Percentiles rank a stretch among this genome's conserved stretches.
phyloP scores from a whole-genome alignment of 2,113 vertebrate species.

The Alouatta palliata region DNA sequence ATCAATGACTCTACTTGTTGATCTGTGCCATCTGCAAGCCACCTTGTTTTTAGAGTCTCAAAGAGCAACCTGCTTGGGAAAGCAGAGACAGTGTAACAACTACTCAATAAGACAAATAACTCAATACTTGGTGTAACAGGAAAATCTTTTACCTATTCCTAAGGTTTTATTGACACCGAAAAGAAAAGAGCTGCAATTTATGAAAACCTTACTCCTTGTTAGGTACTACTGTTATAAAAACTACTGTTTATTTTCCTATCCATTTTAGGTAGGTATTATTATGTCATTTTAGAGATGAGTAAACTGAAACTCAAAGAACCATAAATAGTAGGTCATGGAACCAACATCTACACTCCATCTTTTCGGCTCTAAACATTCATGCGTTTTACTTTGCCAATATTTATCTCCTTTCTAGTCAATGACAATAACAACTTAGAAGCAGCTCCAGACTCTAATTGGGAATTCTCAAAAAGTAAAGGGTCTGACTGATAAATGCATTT shows the following conservation, averaged over 20 bases:
- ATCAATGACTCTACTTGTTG: not conserved
- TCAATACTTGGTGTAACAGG: not conserved
- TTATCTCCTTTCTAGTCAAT: not conserved
- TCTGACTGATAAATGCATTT: conserved; percentile 31
- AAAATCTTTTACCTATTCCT: not conserved
- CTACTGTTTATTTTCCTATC: not conserved
- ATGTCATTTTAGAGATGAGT: not conserved
- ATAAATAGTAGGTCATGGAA: not conserved
- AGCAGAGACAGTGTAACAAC: not conserved
- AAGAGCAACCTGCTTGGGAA: not conserved
- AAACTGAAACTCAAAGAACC: not conserved
- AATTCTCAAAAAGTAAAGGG: not conserved
- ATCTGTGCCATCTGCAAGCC: not conserved
- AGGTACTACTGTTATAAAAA: not conserved
- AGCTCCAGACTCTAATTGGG: not conserved
- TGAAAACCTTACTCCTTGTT: not conserved
- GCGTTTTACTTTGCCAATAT: not conserved
- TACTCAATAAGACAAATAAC: not conserved
- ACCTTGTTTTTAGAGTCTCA: not conserved
- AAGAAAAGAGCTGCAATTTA: not conserved
- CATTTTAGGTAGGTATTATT: not conserved
- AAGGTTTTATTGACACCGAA: not conserved
- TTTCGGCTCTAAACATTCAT: not conserved
- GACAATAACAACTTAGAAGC: not conserved
- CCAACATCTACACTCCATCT: not conserved